phyloP scores from a whole-genome alignment of 2,888 invertebrate species.

The Hemaris fuciformis region DNA sequence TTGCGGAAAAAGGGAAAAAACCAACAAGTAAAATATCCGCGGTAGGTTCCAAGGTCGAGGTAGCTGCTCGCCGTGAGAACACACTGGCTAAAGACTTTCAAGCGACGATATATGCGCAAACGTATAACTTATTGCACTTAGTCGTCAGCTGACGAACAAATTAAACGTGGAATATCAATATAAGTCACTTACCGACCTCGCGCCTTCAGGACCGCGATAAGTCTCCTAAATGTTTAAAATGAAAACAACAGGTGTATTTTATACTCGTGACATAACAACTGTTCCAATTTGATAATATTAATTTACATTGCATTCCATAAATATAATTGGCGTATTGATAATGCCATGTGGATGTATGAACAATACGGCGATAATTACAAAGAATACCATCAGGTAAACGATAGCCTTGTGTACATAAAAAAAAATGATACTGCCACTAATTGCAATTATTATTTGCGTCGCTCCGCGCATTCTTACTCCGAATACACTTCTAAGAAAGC shows the following conservation, averaged over 20 bases:
- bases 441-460: neutral
- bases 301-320: neutral
- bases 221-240: neutral
- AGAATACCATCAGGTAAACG: neutral
- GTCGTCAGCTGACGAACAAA: constrained; percentile 18
- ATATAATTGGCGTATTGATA: neutral
- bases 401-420: neutral
- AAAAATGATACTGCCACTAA: neutral
- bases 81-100: constrained; percentile 62
- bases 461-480: constrained; percentile 7
- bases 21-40: constrained; percentile 67
- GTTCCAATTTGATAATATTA: neutral
- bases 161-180: neutral
- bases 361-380: neutral
- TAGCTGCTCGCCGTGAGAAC: constrained; percentile 70
- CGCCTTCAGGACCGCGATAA: neutral
- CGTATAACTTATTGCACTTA: constrained; percentile 36
- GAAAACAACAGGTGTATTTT: neutral
- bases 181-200: neutral
- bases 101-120: constrained; percentile 50
- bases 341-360: neutral
- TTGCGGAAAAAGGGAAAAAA: constrained; percentile 70
- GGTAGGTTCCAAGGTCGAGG: constrained; percentile 67
- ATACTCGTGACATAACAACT: neutral
- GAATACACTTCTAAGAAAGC: neutral